These are phyloP conservation scores for Pseudomyrmex sp. DNA, from an alignment of 1,140 invertebrate species.

Conservation along the genomic window DNA sequence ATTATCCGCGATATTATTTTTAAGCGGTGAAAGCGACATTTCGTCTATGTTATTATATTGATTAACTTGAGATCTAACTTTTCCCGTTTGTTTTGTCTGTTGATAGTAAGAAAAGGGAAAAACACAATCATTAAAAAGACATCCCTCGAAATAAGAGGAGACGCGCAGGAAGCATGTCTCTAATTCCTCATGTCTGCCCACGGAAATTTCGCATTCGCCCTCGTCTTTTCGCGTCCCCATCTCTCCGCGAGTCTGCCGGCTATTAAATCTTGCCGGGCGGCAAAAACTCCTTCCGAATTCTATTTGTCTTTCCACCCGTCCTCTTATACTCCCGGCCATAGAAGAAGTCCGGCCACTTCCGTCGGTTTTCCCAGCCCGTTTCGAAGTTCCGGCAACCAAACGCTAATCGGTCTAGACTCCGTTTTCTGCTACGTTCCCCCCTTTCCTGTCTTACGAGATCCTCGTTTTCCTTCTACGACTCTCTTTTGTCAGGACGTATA, in stretches of 20 bases:
- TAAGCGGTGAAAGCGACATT: neutral
- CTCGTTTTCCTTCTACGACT: constrained; percentile 57
- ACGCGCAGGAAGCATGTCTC: constrained; percentile 37
- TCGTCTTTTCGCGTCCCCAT: constrained; percentile 13
- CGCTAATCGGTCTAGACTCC: constrained; percentile 80
- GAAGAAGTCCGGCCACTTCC: constrained; percentile 77
- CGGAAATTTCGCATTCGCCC: constrained; percentile 56
- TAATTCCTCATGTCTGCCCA: constrained; percentile 55
- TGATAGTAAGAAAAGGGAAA: constrained; percentile 6
- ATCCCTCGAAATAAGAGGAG: constrained; percentile 18
- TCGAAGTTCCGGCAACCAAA: constrained; percentile 77
- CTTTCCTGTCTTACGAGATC: constrained; percentile 53
- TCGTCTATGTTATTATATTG: neutral
- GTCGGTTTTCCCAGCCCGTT: constrained; percentile 72
- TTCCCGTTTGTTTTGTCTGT: neutral
- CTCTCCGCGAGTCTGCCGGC: constrained; percentile 65
- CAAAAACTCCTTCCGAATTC: constrained; percentile 80
- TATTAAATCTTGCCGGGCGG: constrained; percentile 77
- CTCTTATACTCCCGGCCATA: constrained; percentile 64
- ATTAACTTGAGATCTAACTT: constrained; percentile 4
- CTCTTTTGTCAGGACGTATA: constrained; percentile 38
- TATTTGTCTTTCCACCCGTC: constrained; percentile 79
- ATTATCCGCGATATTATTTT: neutral
- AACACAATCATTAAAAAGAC: constrained; percentile 44
- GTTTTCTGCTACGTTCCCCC: constrained; percentile 47